phyloP scores from a whole-genome alignment of 2,888 invertebrate genomes.

The Sphaerophoria taeniata region DNA sequence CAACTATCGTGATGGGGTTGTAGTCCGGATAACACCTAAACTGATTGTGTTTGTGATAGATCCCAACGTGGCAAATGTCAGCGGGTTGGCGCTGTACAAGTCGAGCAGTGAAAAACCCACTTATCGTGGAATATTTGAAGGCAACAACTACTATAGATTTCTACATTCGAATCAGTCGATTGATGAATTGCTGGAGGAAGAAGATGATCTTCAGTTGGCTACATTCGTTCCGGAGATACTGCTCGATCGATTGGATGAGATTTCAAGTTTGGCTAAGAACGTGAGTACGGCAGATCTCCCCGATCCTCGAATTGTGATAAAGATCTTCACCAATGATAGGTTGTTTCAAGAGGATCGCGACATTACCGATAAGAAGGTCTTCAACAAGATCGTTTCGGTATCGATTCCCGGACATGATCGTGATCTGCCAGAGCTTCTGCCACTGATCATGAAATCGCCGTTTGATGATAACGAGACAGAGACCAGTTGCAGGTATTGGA shows the following conservation, averaged over 20 bases:
- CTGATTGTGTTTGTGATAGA: slow-evolving; percentile 79
- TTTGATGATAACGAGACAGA: slow-evolving; percentile 45
- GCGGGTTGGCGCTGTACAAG: slow-evolving; percentile 79
- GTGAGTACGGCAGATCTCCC: slow-evolving; percentile 62
- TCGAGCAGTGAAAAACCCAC: slow-evolving; percentile 15
- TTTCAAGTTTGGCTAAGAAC: slow-evolving; percentile 64
- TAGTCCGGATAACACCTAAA: slow-evolving; percentile 77
- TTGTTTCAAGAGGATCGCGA: slow-evolving; percentile 84
- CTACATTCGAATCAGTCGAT: slow-evolving; percentile 82
- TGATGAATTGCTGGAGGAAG: slow-evolving; percentile 82
- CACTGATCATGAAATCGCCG: slow-evolving; percentile 81
- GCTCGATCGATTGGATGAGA: slow-evolving; percentile 81
- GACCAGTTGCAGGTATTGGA: slow-evolving; percentile 85
- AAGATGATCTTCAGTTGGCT: slow-evolving; percentile 84
- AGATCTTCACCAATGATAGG: slow-evolving; percentile 84
- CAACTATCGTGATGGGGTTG: slow-evolving; percentile 79
- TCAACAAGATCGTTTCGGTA: slow-evolving; percentile 85
- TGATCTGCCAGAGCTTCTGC: slow-evolving; percentile 84
- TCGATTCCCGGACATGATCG: slow-evolving; percentile 85
- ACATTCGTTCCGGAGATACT: slow-evolving; percentile 84
- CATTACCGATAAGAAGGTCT: slow-evolving; percentile 77
- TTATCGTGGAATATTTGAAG: slow-evolving; percentile 76
- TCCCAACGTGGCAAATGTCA: slow-evolving; percentile 79
- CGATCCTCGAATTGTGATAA: slow-evolving; percentile 83
- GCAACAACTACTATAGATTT: slow-evolving; percentile 77